Evolutionary conservation across 2,113 vertebrate genomes (phyloP).

Genomic region (Pelobates fuscus): DNA sequence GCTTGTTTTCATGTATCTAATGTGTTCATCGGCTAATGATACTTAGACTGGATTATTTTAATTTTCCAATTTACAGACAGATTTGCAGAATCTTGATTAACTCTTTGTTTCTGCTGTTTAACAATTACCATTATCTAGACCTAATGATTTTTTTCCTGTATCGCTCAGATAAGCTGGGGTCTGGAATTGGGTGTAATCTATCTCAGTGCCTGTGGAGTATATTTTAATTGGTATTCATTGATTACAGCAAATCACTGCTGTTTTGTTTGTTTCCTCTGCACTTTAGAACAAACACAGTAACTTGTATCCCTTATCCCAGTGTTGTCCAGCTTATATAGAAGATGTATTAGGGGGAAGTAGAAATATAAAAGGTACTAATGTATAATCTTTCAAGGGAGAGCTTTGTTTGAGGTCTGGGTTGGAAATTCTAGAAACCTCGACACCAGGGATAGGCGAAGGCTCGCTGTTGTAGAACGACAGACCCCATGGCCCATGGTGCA

Average conservation of each 20-base stretch:
- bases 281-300: no score
- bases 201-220: slow-evolving; percentile 20
- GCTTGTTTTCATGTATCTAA: no score
- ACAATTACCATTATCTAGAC: slow-evolving; percentile 26
- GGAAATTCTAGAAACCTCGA: no score
- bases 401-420: no score
- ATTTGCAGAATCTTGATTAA: slow-evolving; percentile 30
- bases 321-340: no score
- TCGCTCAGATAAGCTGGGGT: slow-evolving; percentile 17
- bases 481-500: no score
- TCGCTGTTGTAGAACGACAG: no score
- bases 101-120: slow-evolving; percentile 16
- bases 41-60: slow-evolving; percentile 30
- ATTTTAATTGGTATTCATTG: slow-evolving; percentile 46
- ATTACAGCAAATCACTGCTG: slow-evolving; percentile 28
- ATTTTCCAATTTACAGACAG: slow-evolving; percentile 30
- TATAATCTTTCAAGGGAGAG: no score
- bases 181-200: slow-evolving; percentile 10
- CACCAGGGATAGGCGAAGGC: no score
- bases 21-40: slow-evolving; percentile 25
- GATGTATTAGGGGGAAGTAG: no score
- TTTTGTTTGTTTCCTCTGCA: slow-evolving; percentile 7
- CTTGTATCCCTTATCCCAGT: no score
- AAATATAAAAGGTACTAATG: no score
- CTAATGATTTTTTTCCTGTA: slow-evolving; percentile 30